Base-by-base conservation (phyloP, 2,797 vertebrate genomes). In the Anisognathus igniventris region DNA sequence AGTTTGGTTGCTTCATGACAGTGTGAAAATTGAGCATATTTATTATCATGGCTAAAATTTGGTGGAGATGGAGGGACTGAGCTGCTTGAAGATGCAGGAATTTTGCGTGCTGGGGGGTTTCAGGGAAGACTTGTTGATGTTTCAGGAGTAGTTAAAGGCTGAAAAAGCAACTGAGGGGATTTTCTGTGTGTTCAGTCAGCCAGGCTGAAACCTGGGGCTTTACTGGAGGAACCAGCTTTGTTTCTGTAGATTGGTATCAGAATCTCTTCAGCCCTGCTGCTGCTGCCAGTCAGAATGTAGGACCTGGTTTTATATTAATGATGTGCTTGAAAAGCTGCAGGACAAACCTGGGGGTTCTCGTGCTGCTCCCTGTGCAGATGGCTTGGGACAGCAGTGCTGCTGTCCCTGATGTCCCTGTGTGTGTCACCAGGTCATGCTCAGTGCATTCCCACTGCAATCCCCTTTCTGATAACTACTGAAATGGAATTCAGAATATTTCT, bases 331-430 rank as follows among this genome's bases (percentile, higher is more conserved):
- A n/a, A 61, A 65, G 35, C n/a, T 50, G 20, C 53, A 58, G 66
- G 5, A 3, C 24, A 31, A 44, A 33, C 23, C 31, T 35, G 39
- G 15, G 19, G 16, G 12, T 22, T 44, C 56, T 27, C 0, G 1
- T 74, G 39, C 45, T 76, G 20, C 20, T 48, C 21, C 14, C 0
- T 1, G 1, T 5, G 18, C 7, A 0, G 1, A 0, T 1, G 19
- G 33, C 2, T 21, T 37, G 53, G 57, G 61, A 17, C 53, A 67
- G 62, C 40, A 30, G 3, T 13, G 27, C 30, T 18, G 3, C 0
- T 45, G 44, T 24, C 30, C 22, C 20, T 10, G 13, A 1, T 56
- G 57, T 37, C 56, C 56, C 56, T 8, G 3, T 10, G 28, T 12
- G 37, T 61, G 79, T 20, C 79, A 27, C 57, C 8, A 33, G n/a